Evolutionary conservation across 1,140 invertebrate genomes (phyloP), one percentile per base, ranked within the genome.

Genomic region (Hypsibius dujardini): DNA sequence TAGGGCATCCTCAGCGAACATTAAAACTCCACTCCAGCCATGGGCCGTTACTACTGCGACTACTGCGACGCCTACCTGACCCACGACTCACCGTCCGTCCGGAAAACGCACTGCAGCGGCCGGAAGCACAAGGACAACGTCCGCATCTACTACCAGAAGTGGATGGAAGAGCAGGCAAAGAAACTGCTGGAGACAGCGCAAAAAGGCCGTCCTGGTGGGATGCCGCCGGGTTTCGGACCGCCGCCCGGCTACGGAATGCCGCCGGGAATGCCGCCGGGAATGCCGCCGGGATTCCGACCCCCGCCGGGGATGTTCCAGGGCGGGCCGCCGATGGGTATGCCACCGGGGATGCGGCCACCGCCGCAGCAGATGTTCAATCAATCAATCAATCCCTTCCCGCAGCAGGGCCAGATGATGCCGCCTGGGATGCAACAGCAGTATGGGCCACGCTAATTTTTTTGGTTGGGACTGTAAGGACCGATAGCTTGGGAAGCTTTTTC

Each of bases 121-220:
- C 83, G 95, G 74, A 99, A 99, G 80, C 96, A 99, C 81, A 98
- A 98, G 81, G 96, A 99, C 77, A 98, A 98, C 81, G 96, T 99
- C 0, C 92, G 96, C 79, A 92, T 96, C 80, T 99, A 94, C 77
- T 99, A 99, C 81, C 95, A 98, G 77, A 98, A 97, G 83, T 99
- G 95, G 96, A 94, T 99, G 90, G 96, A 98, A 80, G 93, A 98
- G 79, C 94, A 99, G 82, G 95, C 94, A 0, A 94, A 98, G 78
- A 90, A 94, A 81, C 81, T 99, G 28, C 97, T 99, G 75, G 95
- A 99, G 60, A 50, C 56, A 45, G n/a, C 71, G 47, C 50, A 71
- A 46, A 46, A 70, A 0, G 70, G 62, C 42, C 69, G 47, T 0
- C 59, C 59, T 47, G 73, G 73, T 72, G 46, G 70, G 3, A 72